Evolutionary conservation across 1,140 invertebrate species (phyloP).

Genomic region (Camponotus pennsylvanicus): DNA sequence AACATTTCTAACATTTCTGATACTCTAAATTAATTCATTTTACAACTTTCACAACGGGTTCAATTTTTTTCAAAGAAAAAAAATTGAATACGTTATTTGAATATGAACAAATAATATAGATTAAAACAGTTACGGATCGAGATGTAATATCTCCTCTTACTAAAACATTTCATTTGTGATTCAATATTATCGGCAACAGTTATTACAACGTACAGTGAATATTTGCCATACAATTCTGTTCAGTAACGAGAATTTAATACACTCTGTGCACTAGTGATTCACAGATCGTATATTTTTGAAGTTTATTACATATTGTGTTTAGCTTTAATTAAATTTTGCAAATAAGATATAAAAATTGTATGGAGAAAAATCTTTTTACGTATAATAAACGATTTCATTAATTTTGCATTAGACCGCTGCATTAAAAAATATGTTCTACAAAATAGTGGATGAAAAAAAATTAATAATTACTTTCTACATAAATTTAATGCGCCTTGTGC

Average conservation of each 20-base stretch:
- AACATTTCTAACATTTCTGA: background rate
- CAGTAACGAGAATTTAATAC: conserved; percentile 13
- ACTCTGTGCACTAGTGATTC: background rate
- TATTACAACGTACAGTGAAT: conserved; percentile 24
- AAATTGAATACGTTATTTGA: background rate
- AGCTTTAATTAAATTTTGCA: background rate
- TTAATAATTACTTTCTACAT: conserved; percentile 42
- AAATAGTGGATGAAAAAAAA: background rate
- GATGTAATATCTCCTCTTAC: conserved; percentile 12
- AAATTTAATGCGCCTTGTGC: conserved; percentile 5
- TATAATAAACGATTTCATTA: background rate
- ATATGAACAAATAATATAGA: conserved; percentile 21
- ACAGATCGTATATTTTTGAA: conserved; percentile 7
- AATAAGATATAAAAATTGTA: background rate
- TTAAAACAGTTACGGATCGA: conserved; percentile 11
- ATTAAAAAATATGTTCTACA: conserved; percentile 7
- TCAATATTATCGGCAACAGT: conserved; percentile 14
- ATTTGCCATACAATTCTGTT: conserved; percentile 7
- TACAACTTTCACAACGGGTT: background rate
- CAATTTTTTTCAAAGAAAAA: background rate
- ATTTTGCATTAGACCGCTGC: background rate
- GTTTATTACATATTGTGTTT: background rate
- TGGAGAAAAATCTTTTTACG: background rate
- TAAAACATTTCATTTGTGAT: conserved; percentile 30
- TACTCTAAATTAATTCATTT: conserved; percentile 15